These are phyloP conservation scores for Drosophila azteca DNA, from an alignment of 1,140 invertebrate species.

Conservation along the genomic window DNA sequence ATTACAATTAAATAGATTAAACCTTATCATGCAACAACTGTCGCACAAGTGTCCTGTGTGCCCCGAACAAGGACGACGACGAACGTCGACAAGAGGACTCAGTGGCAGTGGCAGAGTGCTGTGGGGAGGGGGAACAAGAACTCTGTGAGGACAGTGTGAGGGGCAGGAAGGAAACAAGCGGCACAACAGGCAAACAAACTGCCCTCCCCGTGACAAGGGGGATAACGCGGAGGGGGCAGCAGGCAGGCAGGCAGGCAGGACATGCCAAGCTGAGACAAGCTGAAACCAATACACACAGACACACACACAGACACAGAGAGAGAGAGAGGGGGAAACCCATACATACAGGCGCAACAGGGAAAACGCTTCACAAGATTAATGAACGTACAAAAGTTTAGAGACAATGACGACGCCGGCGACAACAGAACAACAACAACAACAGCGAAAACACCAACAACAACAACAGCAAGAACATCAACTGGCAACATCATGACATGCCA, in stretches of 20 bases:
- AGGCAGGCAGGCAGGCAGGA: slow-evolving; percentile 13
- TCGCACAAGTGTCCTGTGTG: slow-evolving; percentile 77
- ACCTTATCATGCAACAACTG: slow-evolving; percentile 82
- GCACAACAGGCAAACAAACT: slow-evolving; percentile 55
- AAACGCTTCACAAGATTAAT: slow-evolving; percentile 81
- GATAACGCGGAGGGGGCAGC: not conserved
- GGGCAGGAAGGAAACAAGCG: slow-evolving; percentile 51
- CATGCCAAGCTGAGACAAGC: slow-evolving; percentile 51
- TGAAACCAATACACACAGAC: slow-evolving; percentile 55
- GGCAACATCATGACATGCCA: slow-evolving; percentile 63
- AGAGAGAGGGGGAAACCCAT: not conserved
- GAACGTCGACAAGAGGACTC: slow-evolving; percentile 30
- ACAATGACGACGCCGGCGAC: slow-evolving; percentile 76
- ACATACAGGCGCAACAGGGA: slow-evolving; percentile 57
- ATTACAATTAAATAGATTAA: slow-evolving; percentile 82
- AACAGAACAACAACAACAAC: slow-evolving; percentile 47
- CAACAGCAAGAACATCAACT: slow-evolving; percentile 16
- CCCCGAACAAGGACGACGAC: slow-evolving; percentile 63
- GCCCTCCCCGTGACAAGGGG: slow-evolving; percentile 1
- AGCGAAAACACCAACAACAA: slow-evolving; percentile 50
- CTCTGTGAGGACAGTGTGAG: slow-evolving; percentile 34
- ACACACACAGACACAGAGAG: slow-evolving; percentile 13
- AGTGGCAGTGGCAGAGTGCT: not conserved
- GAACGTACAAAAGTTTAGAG: slow-evolving; percentile 81
- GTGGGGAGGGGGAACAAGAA: too few species aligned